A percentile compares a stretch with the other conserved stretches of the same genome.
These are phyloP conservation scores for Trochalopteron elliotii DNA, from an alignment of 2,113 vertebrate genomes.

Conservation along the genomic window DNA sequence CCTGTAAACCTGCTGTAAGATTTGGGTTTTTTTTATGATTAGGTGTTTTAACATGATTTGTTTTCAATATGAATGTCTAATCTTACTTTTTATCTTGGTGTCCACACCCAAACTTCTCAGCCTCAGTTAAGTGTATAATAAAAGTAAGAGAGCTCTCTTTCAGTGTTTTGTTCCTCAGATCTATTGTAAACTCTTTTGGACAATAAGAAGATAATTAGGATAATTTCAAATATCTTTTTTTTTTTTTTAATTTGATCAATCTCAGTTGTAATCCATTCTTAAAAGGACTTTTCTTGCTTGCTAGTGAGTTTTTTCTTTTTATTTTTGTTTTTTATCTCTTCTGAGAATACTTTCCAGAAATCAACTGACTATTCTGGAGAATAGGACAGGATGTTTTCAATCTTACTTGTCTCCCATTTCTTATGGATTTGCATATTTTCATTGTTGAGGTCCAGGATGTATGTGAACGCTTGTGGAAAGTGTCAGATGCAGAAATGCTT, in stretches of 20 bases:
- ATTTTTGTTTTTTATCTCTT: not conserved
- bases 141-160: not conserved
- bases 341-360: not conserved
- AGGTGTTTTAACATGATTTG: not conserved
- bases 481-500: not conserved
- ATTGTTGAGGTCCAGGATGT: not conserved
- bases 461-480: rapidly evolving
- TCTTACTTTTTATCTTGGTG: not conserved
- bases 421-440: not conserved
- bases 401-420: not conserved
- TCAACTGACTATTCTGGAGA: not conserved
- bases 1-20: not conserved
- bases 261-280: not conserved
- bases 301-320: not conserved
- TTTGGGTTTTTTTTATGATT: not conserved
- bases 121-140: not conserved
- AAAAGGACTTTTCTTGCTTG: not conserved
- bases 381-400: not conserved
- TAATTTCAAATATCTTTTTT: not conserved
- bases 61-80: not conserved
- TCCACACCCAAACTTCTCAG: no score
- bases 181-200: not conserved
- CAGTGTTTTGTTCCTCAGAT: not conserved
- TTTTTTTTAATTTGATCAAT: not conserved
- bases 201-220: not conserved